phyloP scores from a whole-genome alignment of 2,797 vertebrate species.

The Pseudomugil tenellus region DNA sequence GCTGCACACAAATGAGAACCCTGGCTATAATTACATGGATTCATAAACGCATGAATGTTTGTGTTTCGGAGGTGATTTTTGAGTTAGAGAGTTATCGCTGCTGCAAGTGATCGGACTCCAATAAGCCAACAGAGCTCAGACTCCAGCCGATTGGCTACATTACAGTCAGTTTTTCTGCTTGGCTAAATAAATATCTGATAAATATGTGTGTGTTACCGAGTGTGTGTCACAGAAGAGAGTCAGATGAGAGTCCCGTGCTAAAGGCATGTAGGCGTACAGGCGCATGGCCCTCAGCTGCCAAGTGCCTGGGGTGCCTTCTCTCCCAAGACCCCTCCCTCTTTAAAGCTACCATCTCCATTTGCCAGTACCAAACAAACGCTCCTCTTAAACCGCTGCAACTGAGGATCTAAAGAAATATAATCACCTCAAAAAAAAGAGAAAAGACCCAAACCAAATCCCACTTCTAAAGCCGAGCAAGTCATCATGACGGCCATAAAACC shows the following conservation, averaged over 20 bases:
- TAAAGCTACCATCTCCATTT: slow-evolving; percentile 57
- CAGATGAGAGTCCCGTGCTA: slow-evolving; percentile 84
- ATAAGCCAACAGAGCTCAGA: slow-evolving; percentile 23
- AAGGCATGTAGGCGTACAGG: slow-evolving; percentile 79
- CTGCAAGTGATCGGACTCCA: neutral
- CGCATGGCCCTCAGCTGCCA: slow-evolving; percentile 77
- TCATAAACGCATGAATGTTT: slow-evolving; percentile 2
- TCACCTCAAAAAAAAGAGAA: neutral
- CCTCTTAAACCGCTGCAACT: slow-evolving; percentile 31
- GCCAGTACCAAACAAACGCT: slow-evolving; percentile 45
- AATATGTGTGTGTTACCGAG: slow-evolving; percentile 13
- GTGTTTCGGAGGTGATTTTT: slow-evolving; percentile 1
- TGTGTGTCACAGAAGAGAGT: slow-evolving; percentile 55
- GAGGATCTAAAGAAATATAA: slow-evolving; percentile 12
- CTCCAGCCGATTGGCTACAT: slow-evolving; percentile 15
- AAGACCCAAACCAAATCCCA: slow-evolving; percentile 1
- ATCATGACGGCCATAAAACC: slow-evolving; percentile 25
- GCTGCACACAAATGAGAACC: slow-evolving; percentile 14
- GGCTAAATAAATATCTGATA: slow-evolving; percentile 10
- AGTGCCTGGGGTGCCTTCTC: slow-evolving; percentile 79
- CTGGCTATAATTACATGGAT: neutral
- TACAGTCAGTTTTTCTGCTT: slow-evolving; percentile 21
- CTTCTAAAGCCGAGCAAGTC: slow-evolving; percentile 25
- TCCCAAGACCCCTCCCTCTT: slow-evolving; percentile 56
- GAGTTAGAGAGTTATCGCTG: slow-evolving; percentile 2